Evolutionary conservation across 1,140 invertebrate species (phyloP).

Genomic region (Episyrphus balteatus): DNA sequence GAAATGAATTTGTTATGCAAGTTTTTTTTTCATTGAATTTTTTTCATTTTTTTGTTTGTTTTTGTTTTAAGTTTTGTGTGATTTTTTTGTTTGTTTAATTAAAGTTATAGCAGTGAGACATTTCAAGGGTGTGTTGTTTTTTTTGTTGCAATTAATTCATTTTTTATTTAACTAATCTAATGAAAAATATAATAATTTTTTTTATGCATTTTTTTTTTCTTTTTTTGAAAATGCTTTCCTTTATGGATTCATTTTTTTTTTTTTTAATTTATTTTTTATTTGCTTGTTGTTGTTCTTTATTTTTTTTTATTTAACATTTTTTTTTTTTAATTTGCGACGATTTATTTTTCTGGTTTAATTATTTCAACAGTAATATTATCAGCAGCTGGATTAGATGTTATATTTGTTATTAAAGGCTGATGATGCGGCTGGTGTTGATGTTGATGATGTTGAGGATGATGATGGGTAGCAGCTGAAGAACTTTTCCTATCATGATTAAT

Average conservation of each 20-base stretch:
- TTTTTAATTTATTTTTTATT: conserved; percentile 2
- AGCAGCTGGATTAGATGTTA: conserved; percentile 31
- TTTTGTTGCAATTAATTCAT: conserved; percentile 6
- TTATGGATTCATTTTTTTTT: conserved; percentile 12
- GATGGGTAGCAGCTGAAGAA: conserved; percentile 14
- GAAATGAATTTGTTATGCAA: conserved; percentile 38
- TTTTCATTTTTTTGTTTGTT: conserved; percentile 21
- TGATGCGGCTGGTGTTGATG: conserved; percentile 17
- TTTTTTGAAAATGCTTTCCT: not conserved
- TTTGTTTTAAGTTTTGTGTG: conserved; percentile 7
- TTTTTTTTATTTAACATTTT: conserved; percentile 4
- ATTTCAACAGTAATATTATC: conserved; percentile 35
- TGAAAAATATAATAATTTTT: conserved; percentile 18
- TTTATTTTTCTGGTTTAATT: conserved; percentile 24
- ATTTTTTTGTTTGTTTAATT: too few species aligned
- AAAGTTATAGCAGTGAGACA: too few species aligned
- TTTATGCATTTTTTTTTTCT: conserved; percentile 15
- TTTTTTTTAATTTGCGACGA: conserved; percentile 4
- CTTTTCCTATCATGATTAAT: conserved; percentile 26
- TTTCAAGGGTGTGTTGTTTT: conserved; percentile 17
- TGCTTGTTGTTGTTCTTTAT: conserved; percentile 2
- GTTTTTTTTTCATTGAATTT: conserved; percentile 18
- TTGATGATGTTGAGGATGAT: conserved; percentile 1
- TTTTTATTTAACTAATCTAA: not conserved
- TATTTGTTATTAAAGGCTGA: conserved; percentile 26